phyloP scores from a whole-genome alignment of 2,797 vertebrate species.

The Gila robusta region DNA sequence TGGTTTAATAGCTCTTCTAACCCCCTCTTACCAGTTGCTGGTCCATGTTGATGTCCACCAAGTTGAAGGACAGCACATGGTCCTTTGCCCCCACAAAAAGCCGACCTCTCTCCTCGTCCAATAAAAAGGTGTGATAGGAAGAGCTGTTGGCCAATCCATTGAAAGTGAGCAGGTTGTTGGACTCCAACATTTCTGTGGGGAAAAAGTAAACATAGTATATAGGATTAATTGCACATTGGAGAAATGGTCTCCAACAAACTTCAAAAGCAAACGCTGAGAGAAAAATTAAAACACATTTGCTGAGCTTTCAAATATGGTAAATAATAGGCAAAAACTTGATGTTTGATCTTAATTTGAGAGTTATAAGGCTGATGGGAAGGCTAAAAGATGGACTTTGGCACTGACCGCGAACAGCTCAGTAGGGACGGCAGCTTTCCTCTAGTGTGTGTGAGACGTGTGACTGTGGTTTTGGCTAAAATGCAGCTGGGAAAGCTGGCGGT shows the following conservation, averaged over 20 bases:
- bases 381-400: constrained; percentile 36
- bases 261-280: constrained; percentile 5
- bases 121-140: constrained; percentile 93
- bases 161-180: constrained; percentile 93
- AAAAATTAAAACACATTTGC: constrained; percentile 17
- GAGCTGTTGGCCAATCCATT: constrained; percentile 93
- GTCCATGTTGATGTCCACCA: constrained; percentile 94
- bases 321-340: neutral
- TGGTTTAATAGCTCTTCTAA: neutral
- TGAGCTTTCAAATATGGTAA: constrained; percentile 2
- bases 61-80: constrained; percentile 96
- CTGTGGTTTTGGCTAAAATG: constrained; percentile 54
- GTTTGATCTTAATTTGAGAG: constrained; percentile 47
- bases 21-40: constrained; percentile 86
- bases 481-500: constrained; percentile 38
- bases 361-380: constrained; percentile 32
- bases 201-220: constrained; percentile 53
- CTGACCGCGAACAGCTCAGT: constrained; percentile 15
- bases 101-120: constrained; percentile 95
- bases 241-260: constrained; percentile 3
- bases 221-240: constrained; percentile 6
- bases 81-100: constrained; percentile 97
- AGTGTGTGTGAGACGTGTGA: constrained; percentile 34
- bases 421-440: constrained; percentile 20
- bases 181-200: constrained; percentile 95